Evolutionary conservation across 1,140 invertebrate genomes (phyloP).

Genomic region (Aphelenchoides besseyi): DNA sequence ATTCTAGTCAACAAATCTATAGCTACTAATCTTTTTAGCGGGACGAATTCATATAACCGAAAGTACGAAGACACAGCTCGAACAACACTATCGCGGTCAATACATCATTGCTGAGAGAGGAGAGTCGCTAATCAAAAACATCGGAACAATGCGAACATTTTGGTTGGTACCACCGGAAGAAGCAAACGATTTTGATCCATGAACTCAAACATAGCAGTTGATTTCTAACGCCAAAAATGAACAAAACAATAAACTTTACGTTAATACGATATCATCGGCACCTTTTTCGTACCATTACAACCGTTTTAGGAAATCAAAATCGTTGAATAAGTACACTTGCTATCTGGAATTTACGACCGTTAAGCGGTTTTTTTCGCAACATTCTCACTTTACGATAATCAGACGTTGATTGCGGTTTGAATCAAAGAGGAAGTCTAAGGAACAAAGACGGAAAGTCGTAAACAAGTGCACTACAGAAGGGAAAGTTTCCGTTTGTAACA

Average conservation of each 20-base stretch:
- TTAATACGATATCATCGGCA: no score
- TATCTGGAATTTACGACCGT: not conserved
- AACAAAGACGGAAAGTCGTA: no score
- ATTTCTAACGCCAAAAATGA: not conserved
- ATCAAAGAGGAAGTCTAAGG: no score
- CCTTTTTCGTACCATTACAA: no score
- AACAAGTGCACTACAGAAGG: no score
- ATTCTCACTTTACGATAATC: no score
- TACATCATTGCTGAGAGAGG: not conserved
- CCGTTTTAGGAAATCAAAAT: not conserved
- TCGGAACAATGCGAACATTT: conserved; percentile 8
- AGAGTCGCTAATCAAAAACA: not conserved
- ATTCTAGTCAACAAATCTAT: no score
- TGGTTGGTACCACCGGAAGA: conserved; percentile 16
- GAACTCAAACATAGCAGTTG: not conserved
- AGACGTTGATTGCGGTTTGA: no score
- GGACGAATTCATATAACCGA: conserved; percentile 18
- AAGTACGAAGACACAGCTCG: not conserved
- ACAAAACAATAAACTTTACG: not conserved
- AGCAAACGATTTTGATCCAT: not conserved
- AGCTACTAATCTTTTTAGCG: conserved; percentile 5
- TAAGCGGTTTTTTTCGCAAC: no score
- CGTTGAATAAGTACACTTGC: not conserved
- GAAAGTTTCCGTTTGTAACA: no score
- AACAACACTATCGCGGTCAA: not conserved